Conservation (phyloP, 2,113 vertebrate species). For the Colinus virginianus region DNA sequence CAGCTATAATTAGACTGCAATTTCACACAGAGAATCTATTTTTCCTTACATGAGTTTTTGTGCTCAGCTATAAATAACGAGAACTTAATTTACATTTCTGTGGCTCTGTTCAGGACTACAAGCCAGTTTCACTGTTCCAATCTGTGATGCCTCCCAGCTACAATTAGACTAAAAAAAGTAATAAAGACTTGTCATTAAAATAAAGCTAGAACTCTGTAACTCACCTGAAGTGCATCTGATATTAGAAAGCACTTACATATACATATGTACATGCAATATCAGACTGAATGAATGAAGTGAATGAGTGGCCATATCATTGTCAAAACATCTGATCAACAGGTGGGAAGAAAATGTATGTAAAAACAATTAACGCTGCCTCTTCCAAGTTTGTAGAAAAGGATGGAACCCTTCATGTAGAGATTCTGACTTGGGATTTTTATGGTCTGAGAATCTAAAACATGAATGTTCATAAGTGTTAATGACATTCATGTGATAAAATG, state of each 20-base stretch:
- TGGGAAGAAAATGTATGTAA: background rate
- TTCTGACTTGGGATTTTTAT: background rate
- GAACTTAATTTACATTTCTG: constrained; percentile 42
- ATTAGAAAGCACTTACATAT: background rate
- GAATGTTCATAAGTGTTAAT: background rate
- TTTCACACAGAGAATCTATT: constrained; percentile 41
- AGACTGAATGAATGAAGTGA: background rate
- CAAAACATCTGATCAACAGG: background rate
- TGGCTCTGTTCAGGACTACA: constrained; percentile 2
- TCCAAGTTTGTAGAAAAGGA: background rate
- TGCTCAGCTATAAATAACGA: constrained; percentile 19
- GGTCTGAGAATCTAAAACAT: background rate
- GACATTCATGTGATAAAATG: background rate
- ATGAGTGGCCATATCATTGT: background rate
- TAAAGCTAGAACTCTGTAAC: background rate
- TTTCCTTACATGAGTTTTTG: constrained; percentile 16
- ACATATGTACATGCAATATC: background rate
- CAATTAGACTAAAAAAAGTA: background rate
- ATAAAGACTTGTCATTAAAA: background rate
- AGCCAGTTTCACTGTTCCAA: background rate
- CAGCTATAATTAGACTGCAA: constrained; percentile 41
- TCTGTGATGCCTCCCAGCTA: background rate
- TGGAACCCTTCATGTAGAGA: background rate
- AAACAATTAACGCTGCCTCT: background rate
- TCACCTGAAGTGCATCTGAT: background rate